phyloP scores from a whole-genome alignment of 2,113 vertebrate genomes.

The Athene noctua region DNA sequence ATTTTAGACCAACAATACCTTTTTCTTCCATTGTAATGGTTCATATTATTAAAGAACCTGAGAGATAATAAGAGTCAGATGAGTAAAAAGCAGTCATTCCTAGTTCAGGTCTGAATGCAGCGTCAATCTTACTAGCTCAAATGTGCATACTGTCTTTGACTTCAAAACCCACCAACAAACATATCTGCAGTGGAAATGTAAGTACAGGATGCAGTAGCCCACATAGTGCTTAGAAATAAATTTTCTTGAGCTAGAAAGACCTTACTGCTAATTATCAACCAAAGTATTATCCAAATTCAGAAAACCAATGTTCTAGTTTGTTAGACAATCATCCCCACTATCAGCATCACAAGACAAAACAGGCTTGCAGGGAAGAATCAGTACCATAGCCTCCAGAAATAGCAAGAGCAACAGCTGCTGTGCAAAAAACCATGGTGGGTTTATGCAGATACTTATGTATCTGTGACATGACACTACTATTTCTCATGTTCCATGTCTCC shows the following conservation, averaged over 20 bases:
- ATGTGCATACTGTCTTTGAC: not conserved
- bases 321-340: not conserved
- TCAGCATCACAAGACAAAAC: not conserved
- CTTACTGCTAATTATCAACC: not conserved
- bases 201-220: not conserved
- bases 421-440: not conserved
- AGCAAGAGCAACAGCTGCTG: not conserved
- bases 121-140: not conserved
- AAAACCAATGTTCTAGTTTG: not conserved
- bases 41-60: not conserved
- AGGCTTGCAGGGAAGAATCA: not conserved
- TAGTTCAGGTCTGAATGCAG: not conserved
- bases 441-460: not conserved
- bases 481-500: not conserved
- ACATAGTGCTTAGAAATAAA: not conserved
- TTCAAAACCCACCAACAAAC: not conserved
- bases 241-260: not conserved
- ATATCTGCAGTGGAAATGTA: not conserved
- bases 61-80: not conserved
- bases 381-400: accelerated
- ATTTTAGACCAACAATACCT: not conserved
- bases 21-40: not conserved
- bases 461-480: not conserved
- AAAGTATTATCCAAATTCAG: not conserved
- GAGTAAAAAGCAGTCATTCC: not conserved